Base-by-base conservation (phyloP, 53 echinoderm and acorn worm species). In the Astropecten irregularis region DNA sequence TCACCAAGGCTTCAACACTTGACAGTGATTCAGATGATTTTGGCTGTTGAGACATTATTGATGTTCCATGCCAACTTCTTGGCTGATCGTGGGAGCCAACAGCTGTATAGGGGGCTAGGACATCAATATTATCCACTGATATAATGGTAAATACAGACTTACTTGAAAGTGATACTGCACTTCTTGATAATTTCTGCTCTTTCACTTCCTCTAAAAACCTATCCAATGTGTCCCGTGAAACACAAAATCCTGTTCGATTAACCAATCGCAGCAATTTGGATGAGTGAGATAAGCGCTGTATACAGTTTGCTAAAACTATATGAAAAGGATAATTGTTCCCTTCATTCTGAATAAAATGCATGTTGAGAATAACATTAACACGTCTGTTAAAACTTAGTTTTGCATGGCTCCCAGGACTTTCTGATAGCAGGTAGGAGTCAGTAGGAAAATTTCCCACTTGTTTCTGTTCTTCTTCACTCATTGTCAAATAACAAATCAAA, bases 111-210 rank as follows among this genome's bases (percentile, higher is more conserved):
- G 69, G 42, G 21, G 69, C 42, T 26, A 68, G 53, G 20, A 52
- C 68, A 57, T 84, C 84, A 33, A 84, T 84, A 15, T 84, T 84
- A 44, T 84, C 84, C 25, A 84, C 62, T 26, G 84, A 84, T 21
- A 61, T 13, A 0, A 69, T 40, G 20, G 56, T 56, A 30, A 69
- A 54, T 39, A 47, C 11, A 15, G 56, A 76, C 9, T 76, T 28
- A 3, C 50, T 32, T 18, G 57, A 27, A 40, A 27, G 40, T 15
- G 59, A 59, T 15, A 55, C 40, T n/a, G 37, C 15, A 28, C 29
- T 70, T 31, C 37, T 48, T 4, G 22, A 29, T 15, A 21, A 70
- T 42, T 40, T 49, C 5, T 40, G 20, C 14, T 70, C 70, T 11
- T 70, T 70, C 14, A 82, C 66, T 9, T 29, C 48, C 33, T 82